Evolutionary conservation across 2,888 invertebrate species (phyloP), one percentile per base, ranked within the genome.

Genomic region (Gisinianus flammeolus): DNA sequence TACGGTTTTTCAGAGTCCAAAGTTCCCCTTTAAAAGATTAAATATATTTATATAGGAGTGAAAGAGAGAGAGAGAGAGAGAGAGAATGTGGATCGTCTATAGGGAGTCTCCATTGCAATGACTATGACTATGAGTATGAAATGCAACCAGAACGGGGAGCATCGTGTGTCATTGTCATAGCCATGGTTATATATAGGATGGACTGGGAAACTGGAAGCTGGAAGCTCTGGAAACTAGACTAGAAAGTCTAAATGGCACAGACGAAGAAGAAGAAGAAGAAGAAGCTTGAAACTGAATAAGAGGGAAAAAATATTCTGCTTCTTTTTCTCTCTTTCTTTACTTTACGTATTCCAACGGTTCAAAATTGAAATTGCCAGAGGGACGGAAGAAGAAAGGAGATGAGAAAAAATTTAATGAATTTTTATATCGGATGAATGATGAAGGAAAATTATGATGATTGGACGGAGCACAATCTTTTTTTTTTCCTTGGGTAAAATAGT

Each of bases 381-480:
- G 44, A 52, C 1, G 76, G 52, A 33, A 68, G 69, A 70, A 44
- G 70, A 68, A 70, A 70, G 52, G 69, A 62, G 56, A 69, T 68
- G 58, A 56, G 56, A 69, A 30, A 69, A 79, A 79, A 79, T 81
- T 81, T 81, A 81, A 81, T 81, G 81, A 81, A 81, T 81, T 81
- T 81, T 81, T 81, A 75, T 81, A 81, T 79, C 81, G 79, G 81
- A 79, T 77, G 77, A 79, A 79, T 77, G 79, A 77, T 79, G 81
- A 79, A 73, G 77, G 79, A 79, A 44, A 44, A 77, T 81, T 81
- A 81, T 81, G 80, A 78, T 77, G 79, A 74, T 80, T 79, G 79
- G 79, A 79, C 70, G 66, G 52, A 52, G 70, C 76, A 74, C 68
- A 74, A 78, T 74, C 67, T 69, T 75, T 74, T 74, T 58, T 69